Base-by-base conservation (phyloP, 2,113 vertebrate genomes). In the Microtus ochrogaster region DNA sequence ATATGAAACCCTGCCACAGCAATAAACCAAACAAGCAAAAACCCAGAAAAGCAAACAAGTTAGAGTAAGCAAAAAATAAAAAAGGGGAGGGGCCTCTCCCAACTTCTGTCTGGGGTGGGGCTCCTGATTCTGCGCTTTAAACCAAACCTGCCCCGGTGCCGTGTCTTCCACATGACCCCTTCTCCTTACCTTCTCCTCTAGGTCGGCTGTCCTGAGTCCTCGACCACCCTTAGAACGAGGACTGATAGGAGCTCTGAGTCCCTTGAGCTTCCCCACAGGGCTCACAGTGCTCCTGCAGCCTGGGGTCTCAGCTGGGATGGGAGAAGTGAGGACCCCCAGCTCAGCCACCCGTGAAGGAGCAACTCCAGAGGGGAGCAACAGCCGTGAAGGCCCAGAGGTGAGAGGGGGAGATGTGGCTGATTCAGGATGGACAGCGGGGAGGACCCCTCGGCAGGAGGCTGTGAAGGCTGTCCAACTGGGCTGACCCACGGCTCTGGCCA, bases 361-460 rank as follows among this genome's bases (percentile, higher is more conserved):
- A 7, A 4, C 10, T 49, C 65, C 72, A 4, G 36, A 30, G 39
- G 12, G 61, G 36, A 28, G 28, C 33, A 39, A 7, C 12, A 5
- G 61, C 3, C 6, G n/a, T 3, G 41, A 41, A 81, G 52, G 39
- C 13, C 14, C 36, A 17, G 87, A 63, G 30, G 49, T 10, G 17
- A 52, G 77, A 19, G 36, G 10, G n/a, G 47, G 52, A 30, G 33
- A 3, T 33, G 84, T 0, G 7, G 12, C 9, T 47, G 61, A 26
- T 5, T 47, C n/a, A 5, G 44, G 58, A 55, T 19, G 52, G 28
- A 49, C n/a, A 28, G 19, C 33, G 5, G 0, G 7, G 26, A 66
- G 30, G 63, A 14, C 0, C 0, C 0, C 1, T 0, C 0, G 63
- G 39, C 5, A 8, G 4, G 2, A 0, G 2, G 47, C 68, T 7